phyloP scores from a whole-genome alignment of 2,113 vertebrate genomes.

The Nothobranchius furzeri region DNA sequence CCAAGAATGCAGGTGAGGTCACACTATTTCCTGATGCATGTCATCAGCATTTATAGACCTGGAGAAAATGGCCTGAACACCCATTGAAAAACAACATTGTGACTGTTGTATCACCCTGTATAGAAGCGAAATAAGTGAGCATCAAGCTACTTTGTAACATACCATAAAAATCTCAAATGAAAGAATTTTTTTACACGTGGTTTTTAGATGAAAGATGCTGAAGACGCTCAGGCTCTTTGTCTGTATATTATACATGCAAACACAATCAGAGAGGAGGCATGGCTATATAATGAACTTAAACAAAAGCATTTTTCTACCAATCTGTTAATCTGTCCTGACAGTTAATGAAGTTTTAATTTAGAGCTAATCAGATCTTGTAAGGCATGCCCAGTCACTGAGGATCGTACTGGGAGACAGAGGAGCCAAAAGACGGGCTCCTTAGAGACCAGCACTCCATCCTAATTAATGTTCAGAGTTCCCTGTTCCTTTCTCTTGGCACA shows the following conservation, averaged over 20 bases:
- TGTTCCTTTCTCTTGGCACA: conserved; percentile 43
- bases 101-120: too few species aligned
- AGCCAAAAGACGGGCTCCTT: conserved; percentile 67
- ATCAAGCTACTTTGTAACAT: too few species aligned
- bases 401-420: conserved; percentile 49
- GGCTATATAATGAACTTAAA: conserved; percentile 50
- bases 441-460: conserved; percentile 73
- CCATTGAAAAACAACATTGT: too few species aligned
- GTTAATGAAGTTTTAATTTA: conserved; percentile 83
- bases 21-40: too few species aligned
- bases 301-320: conserved; percentile 53
- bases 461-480: conserved; percentile 69
- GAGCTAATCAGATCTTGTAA: conserved; percentile 83
- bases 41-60: too few species aligned
- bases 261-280: conserved; percentile 38
- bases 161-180: too few species aligned
- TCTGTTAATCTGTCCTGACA: conserved; percentile 72
- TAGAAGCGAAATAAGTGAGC: too few species aligned
- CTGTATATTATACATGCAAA: conserved; percentile 51
- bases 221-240: conserved; percentile 37
- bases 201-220: conserved; percentile 40
- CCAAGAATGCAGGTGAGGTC: too few species aligned
- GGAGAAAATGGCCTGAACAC: too few species aligned
- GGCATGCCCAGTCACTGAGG: conserved; percentile 75
- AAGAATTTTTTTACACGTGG: too few species aligned